A percentile compares a stretch with the other conserved stretches of the same genome.
Conservation (phyloP, 2,888 invertebrate genomes). For the Apocheima hispidaria region DNA sequence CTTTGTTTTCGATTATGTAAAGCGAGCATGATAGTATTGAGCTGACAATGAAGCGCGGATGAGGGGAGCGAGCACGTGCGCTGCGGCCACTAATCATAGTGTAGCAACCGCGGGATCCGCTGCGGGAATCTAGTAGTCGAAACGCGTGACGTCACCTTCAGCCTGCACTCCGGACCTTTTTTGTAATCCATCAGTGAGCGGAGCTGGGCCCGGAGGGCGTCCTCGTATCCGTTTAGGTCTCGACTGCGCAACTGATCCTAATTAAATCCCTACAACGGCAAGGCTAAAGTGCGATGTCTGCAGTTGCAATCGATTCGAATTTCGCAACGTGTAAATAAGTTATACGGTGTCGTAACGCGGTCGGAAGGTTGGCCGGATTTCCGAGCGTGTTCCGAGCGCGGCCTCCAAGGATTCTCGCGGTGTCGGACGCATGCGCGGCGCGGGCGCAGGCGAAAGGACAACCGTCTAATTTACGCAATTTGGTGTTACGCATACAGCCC, state of each 20-base stretch:
- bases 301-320: constrained; percentile 85
- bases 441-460: constrained; percentile 69
- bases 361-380: constrained; percentile 87
- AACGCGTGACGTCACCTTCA: constrained; percentile 70
- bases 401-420: constrained; percentile 83
- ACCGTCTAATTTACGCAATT: constrained; percentile 66
- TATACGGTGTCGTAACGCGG: constrained; percentile 84
- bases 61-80: constrained; percentile 50
- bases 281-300: constrained; percentile 84
- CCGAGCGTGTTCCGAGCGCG: constrained; percentile 84
- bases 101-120: constrained; percentile 57
- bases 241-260: constrained; percentile 84
- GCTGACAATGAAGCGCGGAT: constrained; percentile 44
- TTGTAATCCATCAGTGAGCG: constrained; percentile 78
- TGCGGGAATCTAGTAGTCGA: constrained; percentile 75
- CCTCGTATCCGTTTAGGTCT: constrained; percentile 84
- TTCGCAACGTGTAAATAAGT: constrained; percentile 85
- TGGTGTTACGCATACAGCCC: constrained; percentile 56
- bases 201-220: constrained; percentile 73
- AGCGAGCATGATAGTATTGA: constrained; percentile 15
- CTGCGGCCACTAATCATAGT: constrained; percentile 52
- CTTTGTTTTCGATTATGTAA: constrained; percentile 38
- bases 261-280: constrained; percentile 85
- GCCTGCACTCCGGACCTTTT: constrained; percentile 69
- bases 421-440: constrained; percentile 65